Evolutionary conservation across 1,140 invertebrate genomes (phyloP).

Genomic region (Elysia chlorotica): DNA sequence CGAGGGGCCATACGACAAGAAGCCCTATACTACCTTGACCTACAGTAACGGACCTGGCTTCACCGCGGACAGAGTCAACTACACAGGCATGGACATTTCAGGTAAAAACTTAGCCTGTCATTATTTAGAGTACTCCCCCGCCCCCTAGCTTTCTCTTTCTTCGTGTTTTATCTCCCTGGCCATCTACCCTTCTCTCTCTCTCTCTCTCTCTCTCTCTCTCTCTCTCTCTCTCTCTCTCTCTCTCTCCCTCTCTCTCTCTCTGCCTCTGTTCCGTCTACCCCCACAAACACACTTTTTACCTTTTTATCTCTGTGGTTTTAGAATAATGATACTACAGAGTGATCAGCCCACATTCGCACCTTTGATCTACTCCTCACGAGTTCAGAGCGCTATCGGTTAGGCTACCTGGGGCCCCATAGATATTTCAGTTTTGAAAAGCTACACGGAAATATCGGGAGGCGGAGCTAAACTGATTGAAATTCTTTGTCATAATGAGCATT

Average conservation of each 20-base stretch:
- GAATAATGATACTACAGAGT: too few species aligned
- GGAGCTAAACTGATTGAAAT: too few species aligned
- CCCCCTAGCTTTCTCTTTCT: background rate
- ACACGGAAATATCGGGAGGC: too few species aligned
- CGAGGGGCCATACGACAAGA: background rate
- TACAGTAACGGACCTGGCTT: background rate
- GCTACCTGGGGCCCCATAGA: too few species aligned
- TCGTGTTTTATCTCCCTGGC: background rate
- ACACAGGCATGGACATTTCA: background rate
- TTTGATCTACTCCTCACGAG: too few species aligned
- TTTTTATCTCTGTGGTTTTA: too few species aligned
- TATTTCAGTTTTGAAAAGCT: too few species aligned
- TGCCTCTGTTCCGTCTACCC: background rate
- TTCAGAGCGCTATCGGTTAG: too few species aligned
- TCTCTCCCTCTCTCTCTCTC: background rate
- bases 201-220: slow-evolving; percentile 2
- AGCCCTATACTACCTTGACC: background rate
- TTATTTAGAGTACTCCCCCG: background rate
- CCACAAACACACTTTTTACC: too few species aligned
- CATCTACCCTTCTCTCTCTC: background rate
- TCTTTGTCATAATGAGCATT: too few species aligned
- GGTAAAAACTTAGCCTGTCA: slow-evolving; percentile 6
- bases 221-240: background rate
- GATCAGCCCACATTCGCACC: too few species aligned
- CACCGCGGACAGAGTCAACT: slow-evolving; percentile 4